Conservation (phyloP, 2,113 vertebrate genomes). For the Anolis carolinensis region DNA sequence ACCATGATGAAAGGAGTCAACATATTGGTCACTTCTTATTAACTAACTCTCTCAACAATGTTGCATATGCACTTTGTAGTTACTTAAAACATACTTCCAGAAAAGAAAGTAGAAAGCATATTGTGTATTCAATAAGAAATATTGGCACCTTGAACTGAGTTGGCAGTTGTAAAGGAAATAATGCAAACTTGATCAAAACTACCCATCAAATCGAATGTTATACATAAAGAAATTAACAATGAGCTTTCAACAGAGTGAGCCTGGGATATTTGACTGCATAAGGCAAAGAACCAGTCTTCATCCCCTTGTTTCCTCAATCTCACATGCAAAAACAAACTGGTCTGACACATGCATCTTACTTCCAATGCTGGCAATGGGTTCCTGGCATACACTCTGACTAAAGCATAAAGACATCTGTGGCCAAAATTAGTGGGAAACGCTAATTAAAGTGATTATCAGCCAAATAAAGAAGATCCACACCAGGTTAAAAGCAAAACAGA, state of each 20-base stretch:
- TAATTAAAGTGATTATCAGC: too few relatives aligned
- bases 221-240: background rate
- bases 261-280: background rate
- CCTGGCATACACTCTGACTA: too few relatives aligned
- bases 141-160: background rate
- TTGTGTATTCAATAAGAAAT: background rate
- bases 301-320: background rate
- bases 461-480: too few relatives aligned
- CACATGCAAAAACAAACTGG: background rate
- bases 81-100: background rate
- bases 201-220: background rate
- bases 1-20: too few relatives aligned
- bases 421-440: too few relatives aligned
- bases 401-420: too few relatives aligned
- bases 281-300: background rate
- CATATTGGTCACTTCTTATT: background rate
- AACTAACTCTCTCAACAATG: background rate
- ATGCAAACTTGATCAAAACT: too few relatives aligned
- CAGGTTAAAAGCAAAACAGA: too few relatives aligned
- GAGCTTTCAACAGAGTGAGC: too few relatives aligned
- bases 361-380: background rate
- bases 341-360: background rate
- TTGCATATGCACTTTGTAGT: background rate
- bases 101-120: background rate
- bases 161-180: background rate